Evolutionary conservation across 2,113 vertebrate species (phyloP).

Genomic region (Gnathonemus longibarbis): DNA sequence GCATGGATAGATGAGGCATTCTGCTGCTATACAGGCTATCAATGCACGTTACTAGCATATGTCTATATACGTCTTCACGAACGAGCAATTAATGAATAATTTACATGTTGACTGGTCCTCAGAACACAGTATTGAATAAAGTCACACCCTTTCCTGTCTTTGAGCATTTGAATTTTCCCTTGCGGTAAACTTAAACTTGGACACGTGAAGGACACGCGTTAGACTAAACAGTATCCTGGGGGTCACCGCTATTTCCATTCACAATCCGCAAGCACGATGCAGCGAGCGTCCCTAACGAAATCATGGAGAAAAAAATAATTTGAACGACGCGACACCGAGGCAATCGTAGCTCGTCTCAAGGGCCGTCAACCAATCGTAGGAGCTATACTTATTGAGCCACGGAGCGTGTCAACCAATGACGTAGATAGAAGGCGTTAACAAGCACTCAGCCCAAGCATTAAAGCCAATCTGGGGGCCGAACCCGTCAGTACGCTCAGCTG

Average conservation of each 20-base stretch:
- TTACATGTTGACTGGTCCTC: background rate
- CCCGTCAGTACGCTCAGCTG: background rate
- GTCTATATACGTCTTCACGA: background rate
- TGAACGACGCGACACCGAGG: background rate
- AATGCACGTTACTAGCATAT: background rate
- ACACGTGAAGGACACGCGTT: background rate
- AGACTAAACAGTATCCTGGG: background rate
- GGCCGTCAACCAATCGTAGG: background rate
- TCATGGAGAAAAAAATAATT: background rate
- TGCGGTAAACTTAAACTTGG: background rate
- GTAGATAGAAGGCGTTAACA: background rate
- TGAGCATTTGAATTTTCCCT: background rate
- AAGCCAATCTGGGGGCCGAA: background rate
- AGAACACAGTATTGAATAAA: background rate
- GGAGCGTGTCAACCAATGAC: background rate
- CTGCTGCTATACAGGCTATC: background rate
- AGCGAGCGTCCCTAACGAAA: background rate
- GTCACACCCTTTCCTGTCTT: background rate
- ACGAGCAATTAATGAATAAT: background rate
- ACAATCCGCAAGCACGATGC: no score
- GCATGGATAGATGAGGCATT: background rate
- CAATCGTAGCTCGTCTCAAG: background rate
- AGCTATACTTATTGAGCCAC: background rate
- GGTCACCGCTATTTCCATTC: background rate
- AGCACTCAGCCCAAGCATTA: background rate